Base-by-base conservation (phyloP, 1,140 invertebrate genomes). In the Eupristina koningsbergeri region DNA sequence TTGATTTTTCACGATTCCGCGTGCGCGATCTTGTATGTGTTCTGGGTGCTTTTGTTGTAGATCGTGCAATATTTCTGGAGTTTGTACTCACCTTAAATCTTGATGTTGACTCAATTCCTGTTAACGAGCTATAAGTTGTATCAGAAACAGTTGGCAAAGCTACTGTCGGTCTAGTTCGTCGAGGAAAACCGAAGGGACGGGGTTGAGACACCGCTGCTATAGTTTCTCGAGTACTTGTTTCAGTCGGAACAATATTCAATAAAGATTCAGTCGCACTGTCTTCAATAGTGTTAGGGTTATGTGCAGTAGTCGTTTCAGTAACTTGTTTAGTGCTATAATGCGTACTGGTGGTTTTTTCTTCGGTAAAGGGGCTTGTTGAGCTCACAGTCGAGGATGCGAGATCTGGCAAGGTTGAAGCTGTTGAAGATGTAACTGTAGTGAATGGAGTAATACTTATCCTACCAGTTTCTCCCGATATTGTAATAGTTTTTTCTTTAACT, bases 111-210 rank as follows among this genome's bases (percentile, higher is more conserved):
- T 90, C 89, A 63, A 85, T 89, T 67, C 50, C 78, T 45, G 89
- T 75, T 78, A 91, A 90, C 41, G 88, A 85, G 63, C 86, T 86
- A 86, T 87, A 86, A 63, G 89, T 87, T 77, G 90, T 88, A 41
- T 90, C 86, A 47, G 89, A 88, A 87, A 94, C 93, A 67, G 91
- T 87, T 81, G 93, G 87, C 29, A 86, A 81, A 31, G 88, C 83
- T 78, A 89, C 86, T 41, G 87, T 89, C 81, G 88, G 85, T 81
- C 89, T 87, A 85, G 89, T 90, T 88, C 93, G 88, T 85, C 89
- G 86, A 34, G 91, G 91, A 86, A 92, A 93, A 87, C 93, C 92
- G 86, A 93, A 94, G n/a, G 93, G 93, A 88, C 93, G 89, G 80
- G 93, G 93, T 89, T 93, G 93, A 81, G 93, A 93, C 76, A 94